A percentile compares a stretch with the other conserved stretches of the same genome.
phyloP scores from a whole-genome alignment of 2,797 vertebrate genomes.

The Natrix natrix region DNA sequence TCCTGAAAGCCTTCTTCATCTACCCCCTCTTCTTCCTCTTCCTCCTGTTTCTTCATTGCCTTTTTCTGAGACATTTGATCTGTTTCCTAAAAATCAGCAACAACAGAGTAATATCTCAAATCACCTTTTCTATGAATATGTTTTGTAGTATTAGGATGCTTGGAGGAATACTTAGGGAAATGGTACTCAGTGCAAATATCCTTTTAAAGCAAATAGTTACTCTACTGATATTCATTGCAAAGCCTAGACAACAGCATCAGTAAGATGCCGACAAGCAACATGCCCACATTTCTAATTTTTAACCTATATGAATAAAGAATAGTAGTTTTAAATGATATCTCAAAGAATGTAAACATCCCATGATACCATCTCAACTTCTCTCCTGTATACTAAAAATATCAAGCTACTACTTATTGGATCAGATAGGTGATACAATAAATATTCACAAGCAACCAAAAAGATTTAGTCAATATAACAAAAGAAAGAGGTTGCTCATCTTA shows the following conservation, averaged over 20 bases:
- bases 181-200: not conserved
- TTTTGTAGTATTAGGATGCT: not conserved
- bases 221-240: not conserved
- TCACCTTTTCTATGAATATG: not conserved
- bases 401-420: not conserved
- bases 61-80: slow-evolving; percentile 81
- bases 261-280: not conserved
- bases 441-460: not conserved
- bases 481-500: slow-evolving; percentile 25
- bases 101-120: slow-evolving; percentile 24
- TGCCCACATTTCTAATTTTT: not conserved
- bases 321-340: not conserved
- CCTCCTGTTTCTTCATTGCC: slow-evolving; percentile 69
- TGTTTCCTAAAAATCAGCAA: slow-evolving; percentile 82
- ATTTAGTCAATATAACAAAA: not conserved
- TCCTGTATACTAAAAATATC: not conserved
- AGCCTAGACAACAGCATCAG: not conserved
- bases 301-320: not conserved
- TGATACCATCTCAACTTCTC: not conserved
- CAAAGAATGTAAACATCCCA: not conserved
- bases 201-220: not conserved
- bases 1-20: slow-evolving; percentile 82
- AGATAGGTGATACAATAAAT: not conserved
- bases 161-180: not conserved
- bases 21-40: slow-evolving; percentile 76